Evolutionary conservation across 2,113 vertebrate genomes (phyloP), one percentile per base, ranked within the genome.

Genomic region (Todiramphus chloris): DNA sequence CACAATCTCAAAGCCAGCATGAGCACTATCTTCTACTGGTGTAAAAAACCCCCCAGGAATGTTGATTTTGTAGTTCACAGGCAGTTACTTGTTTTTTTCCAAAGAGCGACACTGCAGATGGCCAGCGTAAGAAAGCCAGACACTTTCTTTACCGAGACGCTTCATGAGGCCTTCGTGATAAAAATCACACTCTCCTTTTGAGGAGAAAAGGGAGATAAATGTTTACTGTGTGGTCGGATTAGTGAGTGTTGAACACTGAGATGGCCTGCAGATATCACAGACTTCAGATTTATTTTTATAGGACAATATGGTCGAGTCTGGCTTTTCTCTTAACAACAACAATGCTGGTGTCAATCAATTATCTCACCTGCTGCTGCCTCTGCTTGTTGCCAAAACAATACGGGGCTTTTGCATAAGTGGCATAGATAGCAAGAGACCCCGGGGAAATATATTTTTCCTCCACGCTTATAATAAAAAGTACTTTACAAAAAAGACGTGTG

Each of bases 131-230:
- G 46, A 76, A 66, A 95, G 82, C 39, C 83, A 89, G 39, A 31
- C 81, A 56, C 50, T 58, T 91, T 31, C 46, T 85, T 79, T 41
- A 82, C 77, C 68, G 87, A 96, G 91, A 85, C n/a, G 63, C 87
- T 92, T 92, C 62, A 90, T 6, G 14, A 94, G 83, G 84, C 76
- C 76, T 48, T 76, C 13, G 59, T 33, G 82, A 86, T 90, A 86
- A 87, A 86, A 77, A 88, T 88, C 79, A 84, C 63, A 67, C 78
- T 94, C 79, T 72, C 55, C 64, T 93, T 78, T 39, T 37, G 84
- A 88, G 59, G 18, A 91, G 55, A 80, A 96, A 94, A 94, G 33
- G 62, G 84, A 97, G 84, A 91, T 80, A 94, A 95, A 91, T 70
- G 85, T 83, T 94, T 91, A 74, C 87, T 94, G 0, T 94, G 62